phyloP scores from a whole-genome alignment of 2,888 invertebrate genomes.

The Unio delphinus region DNA sequence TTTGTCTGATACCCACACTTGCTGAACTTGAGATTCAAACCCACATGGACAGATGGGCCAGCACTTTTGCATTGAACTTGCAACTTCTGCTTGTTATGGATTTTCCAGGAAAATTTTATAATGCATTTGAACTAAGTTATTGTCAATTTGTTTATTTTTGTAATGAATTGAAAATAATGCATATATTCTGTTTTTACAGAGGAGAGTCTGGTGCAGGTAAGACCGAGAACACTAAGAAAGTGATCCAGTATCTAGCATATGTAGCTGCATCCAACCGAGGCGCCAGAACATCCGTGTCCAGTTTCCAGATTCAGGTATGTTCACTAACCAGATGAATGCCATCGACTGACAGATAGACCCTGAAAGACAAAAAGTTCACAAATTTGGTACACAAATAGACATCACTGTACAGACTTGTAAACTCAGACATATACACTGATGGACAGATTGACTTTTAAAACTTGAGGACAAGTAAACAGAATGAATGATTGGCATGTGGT shows the following conservation, averaged over 20 bases:
- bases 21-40: too few species aligned
- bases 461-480: too few species aligned
- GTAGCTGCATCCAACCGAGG: constrained; percentile 88
- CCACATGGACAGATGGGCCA: too few species aligned
- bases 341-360: neutral
- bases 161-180: neutral
- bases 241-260: constrained; percentile 99
- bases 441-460: too few species aligned
- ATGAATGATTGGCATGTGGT: too few species aligned
- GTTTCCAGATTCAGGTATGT: constrained; percentile 43
- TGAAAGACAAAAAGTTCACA: neutral
- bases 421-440: too few species aligned
- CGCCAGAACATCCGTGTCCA: constrained; percentile 54
- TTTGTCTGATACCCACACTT: too few species aligned
- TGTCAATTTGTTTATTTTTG: neutral
- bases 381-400: neutral
- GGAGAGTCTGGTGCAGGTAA: constrained; percentile 99
- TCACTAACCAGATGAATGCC: constrained; percentile 1
- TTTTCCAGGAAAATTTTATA: neutral
- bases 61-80: too few species aligned
- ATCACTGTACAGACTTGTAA: too few species aligned
- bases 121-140: neutral
- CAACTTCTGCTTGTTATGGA: neutral
- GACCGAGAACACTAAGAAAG: constrained; percentile 99
- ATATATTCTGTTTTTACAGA: constrained; percentile 56